Evolutionary conservation across 2,797 vertebrate genomes (phyloP).

Genomic region (Anisognathus igniventris): DNA sequence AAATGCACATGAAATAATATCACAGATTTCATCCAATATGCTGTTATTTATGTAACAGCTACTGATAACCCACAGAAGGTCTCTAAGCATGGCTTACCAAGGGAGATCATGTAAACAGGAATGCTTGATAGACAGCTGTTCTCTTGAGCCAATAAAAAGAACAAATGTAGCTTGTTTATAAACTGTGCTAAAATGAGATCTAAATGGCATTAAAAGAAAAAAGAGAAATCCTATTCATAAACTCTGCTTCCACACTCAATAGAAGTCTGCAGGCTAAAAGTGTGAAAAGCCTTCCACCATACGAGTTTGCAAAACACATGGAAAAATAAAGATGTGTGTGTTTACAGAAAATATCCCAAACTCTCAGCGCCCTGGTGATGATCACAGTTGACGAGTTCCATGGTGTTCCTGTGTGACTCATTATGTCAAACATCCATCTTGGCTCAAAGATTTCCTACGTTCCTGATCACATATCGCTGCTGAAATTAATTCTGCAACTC

Average conservation of each 20-base stretch:
- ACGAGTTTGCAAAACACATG: not conserved
- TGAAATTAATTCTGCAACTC: not conserved
- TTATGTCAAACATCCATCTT: not conserved
- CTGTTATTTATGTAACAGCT: slow-evolving; percentile 26
- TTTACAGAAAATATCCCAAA: slow-evolving; percentile 32
- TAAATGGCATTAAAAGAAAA: slow-evolving; percentile 37
- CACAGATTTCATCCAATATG: not conserved
- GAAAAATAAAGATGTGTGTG: slow-evolving; percentile 41
- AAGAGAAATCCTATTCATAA: slow-evolving; percentile 43
- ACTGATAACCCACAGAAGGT: slow-evolving; percentile 35
- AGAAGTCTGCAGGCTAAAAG: slow-evolving; percentile 49
- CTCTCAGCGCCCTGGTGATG: not conserved
- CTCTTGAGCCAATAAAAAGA: slow-evolving; percentile 47
- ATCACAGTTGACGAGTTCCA: not conserved
- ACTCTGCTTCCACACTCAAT: slow-evolving; percentile 37
- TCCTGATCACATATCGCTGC: not conserved
- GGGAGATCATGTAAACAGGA: slow-evolving; percentile 18
- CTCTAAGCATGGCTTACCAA: not conserved
- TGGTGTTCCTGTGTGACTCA: not conserved
- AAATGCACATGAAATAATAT: not conserved
- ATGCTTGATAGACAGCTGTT: slow-evolving; percentile 51
- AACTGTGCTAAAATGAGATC: slow-evolving; percentile 44
- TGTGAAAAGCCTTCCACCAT: slow-evolving; percentile 39
- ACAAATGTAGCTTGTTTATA: slow-evolving; percentile 47
- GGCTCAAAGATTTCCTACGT: not conserved